These are phyloP conservation scores for Allobates femoralis DNA, from an alignment of 2,797 vertebrate genomes.

Conservation along the genomic window DNA sequence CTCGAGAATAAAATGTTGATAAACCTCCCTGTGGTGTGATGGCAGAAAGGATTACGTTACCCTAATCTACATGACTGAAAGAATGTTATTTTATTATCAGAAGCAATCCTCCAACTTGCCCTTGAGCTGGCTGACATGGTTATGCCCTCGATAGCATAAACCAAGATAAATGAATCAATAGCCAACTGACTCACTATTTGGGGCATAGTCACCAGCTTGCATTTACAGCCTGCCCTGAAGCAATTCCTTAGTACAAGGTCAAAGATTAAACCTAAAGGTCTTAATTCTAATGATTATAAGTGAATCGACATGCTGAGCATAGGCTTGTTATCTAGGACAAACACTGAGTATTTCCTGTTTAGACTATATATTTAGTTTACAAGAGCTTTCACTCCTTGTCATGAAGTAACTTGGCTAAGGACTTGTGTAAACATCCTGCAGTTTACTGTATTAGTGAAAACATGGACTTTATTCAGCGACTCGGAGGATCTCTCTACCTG, in stretches of 20 bases:
- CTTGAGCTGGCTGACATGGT: slow-evolving; percentile 64
- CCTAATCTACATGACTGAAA: slow-evolving; percentile 53
- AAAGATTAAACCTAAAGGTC: slow-evolving; percentile 64
- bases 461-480: slow-evolving; percentile 48
- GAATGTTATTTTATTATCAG: slow-evolving; percentile 61
- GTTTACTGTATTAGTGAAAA: slow-evolving; percentile 54
- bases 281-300: slow-evolving; percentile 49
- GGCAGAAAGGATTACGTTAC: slow-evolving; percentile 36
- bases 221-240: slow-evolving; percentile 66
- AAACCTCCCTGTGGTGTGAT: slow-evolving; percentile 48
- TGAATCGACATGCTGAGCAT: slow-evolving; percentile 39
- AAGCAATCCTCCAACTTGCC: slow-evolving; percentile 63
- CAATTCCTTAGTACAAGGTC: slow-evolving; percentile 70
- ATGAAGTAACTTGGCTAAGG: slow-evolving; percentile 48
- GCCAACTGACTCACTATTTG: slow-evolving; percentile 64
- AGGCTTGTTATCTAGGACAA: slow-evolving; percentile 54
- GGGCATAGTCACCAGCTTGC: slow-evolving; percentile 66
- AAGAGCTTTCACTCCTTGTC: slow-evolving; percentile 56
- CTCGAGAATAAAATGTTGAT: slow-evolving; percentile 45
- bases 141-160: slow-evolving; percentile 64
- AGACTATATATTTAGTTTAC: slow-evolving; percentile 56
- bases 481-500: slow-evolving; percentile 2
- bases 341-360: slow-evolving; percentile 57
- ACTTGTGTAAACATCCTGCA: slow-evolving; percentile 56
- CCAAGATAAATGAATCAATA: slow-evolving; percentile 70